Evolutionary conservation across 2,888 invertebrate genomes (phyloP), one percentile per base, ranked within the genome.

Genomic region (Diaphora mendica): DNA sequence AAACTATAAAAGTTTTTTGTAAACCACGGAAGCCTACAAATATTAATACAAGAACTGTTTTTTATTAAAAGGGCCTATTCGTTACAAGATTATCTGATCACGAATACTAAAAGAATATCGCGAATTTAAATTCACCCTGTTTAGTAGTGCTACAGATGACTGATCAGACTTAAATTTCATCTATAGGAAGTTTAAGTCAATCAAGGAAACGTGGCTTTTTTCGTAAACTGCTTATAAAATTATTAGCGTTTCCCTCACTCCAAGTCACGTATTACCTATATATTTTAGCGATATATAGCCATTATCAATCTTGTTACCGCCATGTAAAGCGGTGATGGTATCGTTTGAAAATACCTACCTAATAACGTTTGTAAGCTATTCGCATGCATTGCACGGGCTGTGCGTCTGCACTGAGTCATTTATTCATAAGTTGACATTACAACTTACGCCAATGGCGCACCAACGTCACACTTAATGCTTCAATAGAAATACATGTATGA

Each of bases 331-430:
- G 77, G 75, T 77, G 82, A 85, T 73, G 73, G 73, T 78, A 78
- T 79, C 72, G 68, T 72, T 76, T 77, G 66, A 80, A 82, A 78
- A 82, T 79, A 83, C 72, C 75, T 74, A 76, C 73, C 75, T 74
- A 76, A 81, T 72, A 77, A 75, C 51, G 75, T 78, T 81, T 72
- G 77, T 74, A 65, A 77, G 72, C 71, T 69, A 82, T 87, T 85
- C 82, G 74, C 70, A 87, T 87, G 80, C 87, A 75, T 59, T 70
- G 73, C 82, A 74, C 76, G 70, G n/a, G 64, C 51, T 67, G 71
- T 75, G 80, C 80, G 82, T 82, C 79, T 79, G 74, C 76, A 68
- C 77, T 85, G 86, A 85, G 74, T 85, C 86, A 85, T 82, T 81
- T 84, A 84, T 82, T 80, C 81, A 83, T 78, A 76, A 76, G 74